phyloP scores from a whole-genome alignment of 2,888 invertebrate genomes.

The Pediacus dermestoides region DNA sequence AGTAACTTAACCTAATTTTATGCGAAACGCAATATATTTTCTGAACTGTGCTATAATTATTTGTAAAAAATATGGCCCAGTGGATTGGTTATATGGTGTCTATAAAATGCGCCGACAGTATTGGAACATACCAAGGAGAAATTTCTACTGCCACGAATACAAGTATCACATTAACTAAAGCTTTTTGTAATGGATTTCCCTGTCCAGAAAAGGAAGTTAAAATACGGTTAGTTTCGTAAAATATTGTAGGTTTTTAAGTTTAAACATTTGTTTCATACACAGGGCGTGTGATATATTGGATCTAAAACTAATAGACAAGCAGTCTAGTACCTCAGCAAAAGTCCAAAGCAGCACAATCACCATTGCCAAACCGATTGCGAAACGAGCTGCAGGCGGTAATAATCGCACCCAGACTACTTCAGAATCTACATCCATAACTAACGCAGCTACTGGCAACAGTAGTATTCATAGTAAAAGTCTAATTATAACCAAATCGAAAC shows the following conservation, averaged over 20 bases:
- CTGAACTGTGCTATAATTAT: slow-evolving; percentile 17
- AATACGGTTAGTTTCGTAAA: slow-evolving; percentile 53
- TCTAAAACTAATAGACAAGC: slow-evolving; percentile 70
- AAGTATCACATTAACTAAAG: slow-evolving; percentile 71
- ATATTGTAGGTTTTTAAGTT: too few relatives aligned
- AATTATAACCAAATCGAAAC: slow-evolving; percentile 49
- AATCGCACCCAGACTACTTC: slow-evolving; percentile 49
- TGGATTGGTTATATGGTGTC: slow-evolving; percentile 81
- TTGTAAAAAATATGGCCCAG: slow-evolving; percentile 52
- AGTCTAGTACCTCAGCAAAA: slow-evolving; percentile 45
- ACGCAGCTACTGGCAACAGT: slow-evolving; percentile 41
- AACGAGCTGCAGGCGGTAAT: slow-evolving; percentile 52
- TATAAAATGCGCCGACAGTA: slow-evolving; percentile 71
- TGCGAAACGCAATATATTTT: not conserved
- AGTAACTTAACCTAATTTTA: slow-evolving; percentile 3
- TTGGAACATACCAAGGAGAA: slow-evolving; percentile 78
- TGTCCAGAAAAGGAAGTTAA: slow-evolving; percentile 54
- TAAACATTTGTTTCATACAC: too few relatives aligned
- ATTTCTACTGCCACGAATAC: slow-evolving; percentile 70
- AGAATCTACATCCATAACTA: slow-evolving; percentile 35
- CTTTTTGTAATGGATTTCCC: slow-evolving; percentile 77
- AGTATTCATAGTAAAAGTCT: slow-evolving; percentile 25
- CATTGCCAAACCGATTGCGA: slow-evolving; percentile 56
- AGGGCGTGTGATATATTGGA: slow-evolving; percentile 53
- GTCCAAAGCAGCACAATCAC: slow-evolving; percentile 50